A percentile compares a stretch with the other conserved stretches of the same genome.
These are phyloP conservation scores for Ceraclea dissimilis DNA, from an alignment of 2,888 invertebrate genomes.

Conservation along the genomic window DNA sequence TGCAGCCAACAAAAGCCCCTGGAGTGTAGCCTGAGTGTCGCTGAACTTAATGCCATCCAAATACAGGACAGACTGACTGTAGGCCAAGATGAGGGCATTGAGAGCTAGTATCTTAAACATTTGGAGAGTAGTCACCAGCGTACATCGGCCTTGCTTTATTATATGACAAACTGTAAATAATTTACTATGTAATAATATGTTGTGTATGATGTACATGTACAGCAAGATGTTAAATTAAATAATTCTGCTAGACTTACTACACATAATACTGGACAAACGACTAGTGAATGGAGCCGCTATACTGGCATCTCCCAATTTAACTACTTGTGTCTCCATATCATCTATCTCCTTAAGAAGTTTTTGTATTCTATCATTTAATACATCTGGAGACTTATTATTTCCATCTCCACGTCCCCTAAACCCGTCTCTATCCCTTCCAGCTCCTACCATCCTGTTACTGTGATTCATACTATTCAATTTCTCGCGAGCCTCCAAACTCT, in stretches of 20 bases:
- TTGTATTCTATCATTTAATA: slow-evolving; percentile 47
- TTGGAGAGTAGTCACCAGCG: slow-evolving; percentile 96
- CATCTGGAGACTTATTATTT: slow-evolving; percentile 26
- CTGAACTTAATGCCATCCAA: slow-evolving; percentile 97
- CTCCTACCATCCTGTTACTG: slow-evolving; percentile 26
- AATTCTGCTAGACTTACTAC: too few species aligned
- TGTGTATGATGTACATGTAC: too few species aligned
- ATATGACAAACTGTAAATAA: slow-evolving; percentile 86
- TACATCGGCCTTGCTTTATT: slow-evolving; percentile 98
- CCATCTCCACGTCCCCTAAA: slow-evolving; percentile 21
- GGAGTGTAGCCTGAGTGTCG: slow-evolving; percentile 95
- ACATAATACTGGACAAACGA: slow-evolving; percentile 89
- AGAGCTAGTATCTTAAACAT: slow-evolving; percentile 99
- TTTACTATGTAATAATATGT: too few species aligned
- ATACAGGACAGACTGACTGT: slow-evolving; percentile 97
- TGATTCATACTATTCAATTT: slow-evolving; percentile 23
- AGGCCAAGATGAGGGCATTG: slow-evolving; percentile 95
- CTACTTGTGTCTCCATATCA: slow-evolving; percentile 81
- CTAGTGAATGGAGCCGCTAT: slow-evolving; percentile 99
- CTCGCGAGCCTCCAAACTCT: slow-evolving; percentile 19
- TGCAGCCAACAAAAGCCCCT: slow-evolving; percentile 89
- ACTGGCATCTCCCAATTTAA: slow-evolving; percentile 95
- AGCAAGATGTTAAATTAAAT: too few species aligned
- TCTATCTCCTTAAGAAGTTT: slow-evolving; percentile 78
- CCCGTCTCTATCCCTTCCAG: slow-evolving; percentile 7